phyloP scores from a whole-genome alignment of 1,140 invertebrate genomes.

The Drosophila pachea region DNA sequence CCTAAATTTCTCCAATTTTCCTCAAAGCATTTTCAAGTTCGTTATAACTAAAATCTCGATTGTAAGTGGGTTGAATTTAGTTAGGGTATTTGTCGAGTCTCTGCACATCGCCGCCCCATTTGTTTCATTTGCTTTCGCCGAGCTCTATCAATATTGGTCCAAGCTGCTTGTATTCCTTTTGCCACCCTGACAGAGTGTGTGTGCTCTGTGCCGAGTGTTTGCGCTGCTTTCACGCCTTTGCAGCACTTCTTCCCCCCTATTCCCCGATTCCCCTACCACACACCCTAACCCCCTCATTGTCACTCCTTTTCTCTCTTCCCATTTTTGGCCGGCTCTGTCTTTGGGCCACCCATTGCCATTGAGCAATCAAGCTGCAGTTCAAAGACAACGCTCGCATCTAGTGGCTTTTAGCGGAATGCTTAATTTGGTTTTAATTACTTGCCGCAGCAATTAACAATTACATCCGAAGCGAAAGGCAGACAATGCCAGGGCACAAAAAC shows the following conservation, averaged over 20 bases:
- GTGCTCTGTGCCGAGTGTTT: constrained; percentile 34
- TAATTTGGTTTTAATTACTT: constrained; percentile 52
- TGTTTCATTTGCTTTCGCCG: constrained; percentile 13
- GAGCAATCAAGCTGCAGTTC: constrained; percentile 39
- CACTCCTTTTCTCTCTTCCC: not conserved
- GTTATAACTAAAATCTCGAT: no score
- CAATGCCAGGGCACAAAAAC: constrained; percentile 10
- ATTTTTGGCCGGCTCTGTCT: constrained; percentile 17
- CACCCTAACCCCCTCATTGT: no score
- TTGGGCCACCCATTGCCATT: no score
- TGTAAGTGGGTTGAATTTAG: not conserved
- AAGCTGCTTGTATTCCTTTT: constrained; percentile 27
- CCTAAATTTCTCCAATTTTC: no score
- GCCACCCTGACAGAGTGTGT: constrained; percentile 26
- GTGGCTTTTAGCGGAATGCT: constrained; percentile 10
- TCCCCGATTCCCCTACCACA: not conserved
- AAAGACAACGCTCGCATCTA: constrained; percentile 11
- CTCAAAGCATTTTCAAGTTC: no score
- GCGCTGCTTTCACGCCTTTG: constrained; percentile 45
- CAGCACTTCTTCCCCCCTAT: not conserved
- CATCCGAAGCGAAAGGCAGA: constrained; percentile 10
- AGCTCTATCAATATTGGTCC: constrained; percentile 45
- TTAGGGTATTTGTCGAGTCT: not conserved
- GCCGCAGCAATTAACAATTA: constrained; percentile 28
- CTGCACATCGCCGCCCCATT: no score